Conservation (phyloP, 2,797 vertebrate species). For the Manis javanica region DNA sequence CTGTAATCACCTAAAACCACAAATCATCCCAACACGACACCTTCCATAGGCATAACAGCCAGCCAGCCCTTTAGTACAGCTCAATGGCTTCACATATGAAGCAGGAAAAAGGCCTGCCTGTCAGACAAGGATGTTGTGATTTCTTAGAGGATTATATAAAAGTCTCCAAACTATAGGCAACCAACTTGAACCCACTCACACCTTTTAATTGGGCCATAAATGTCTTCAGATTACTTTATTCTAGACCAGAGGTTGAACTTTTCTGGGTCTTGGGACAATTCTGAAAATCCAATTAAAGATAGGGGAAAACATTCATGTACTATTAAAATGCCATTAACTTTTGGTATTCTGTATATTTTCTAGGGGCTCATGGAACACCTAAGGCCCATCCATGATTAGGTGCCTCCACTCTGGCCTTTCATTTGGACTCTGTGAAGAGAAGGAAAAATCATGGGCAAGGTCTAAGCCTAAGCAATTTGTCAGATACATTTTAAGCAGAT, state of each 20-base stretch:
- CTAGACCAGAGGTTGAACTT: not conserved
- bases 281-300: conserved; percentile 21
- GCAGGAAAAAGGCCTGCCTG: not conserved
- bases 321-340: conserved; percentile 1
- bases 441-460: not conserved
- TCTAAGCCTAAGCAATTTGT: not conserved
- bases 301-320: not conserved
- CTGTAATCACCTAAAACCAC: not conserved
- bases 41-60: not conserved
- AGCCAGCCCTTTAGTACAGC: not conserved
- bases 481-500: not conserved
- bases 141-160: not conserved
- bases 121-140: not conserved
- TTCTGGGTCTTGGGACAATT: not conserved
- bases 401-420: not conserved
- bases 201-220: not conserved
- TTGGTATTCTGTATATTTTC: not conserved
- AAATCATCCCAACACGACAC: not conserved
- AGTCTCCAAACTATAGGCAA: not conserved
- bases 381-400: not conserved
- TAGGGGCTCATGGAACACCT: not conserved
- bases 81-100: not conserved
- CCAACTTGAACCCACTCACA: not conserved
- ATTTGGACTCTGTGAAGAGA: not conserved
- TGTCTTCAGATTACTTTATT: conserved; percentile 11